Evolutionary conservation across 2,888 invertebrate genomes (phyloP), one percentile per base, ranked within the genome.

Genomic region (Amphipoea lucens): DNA sequence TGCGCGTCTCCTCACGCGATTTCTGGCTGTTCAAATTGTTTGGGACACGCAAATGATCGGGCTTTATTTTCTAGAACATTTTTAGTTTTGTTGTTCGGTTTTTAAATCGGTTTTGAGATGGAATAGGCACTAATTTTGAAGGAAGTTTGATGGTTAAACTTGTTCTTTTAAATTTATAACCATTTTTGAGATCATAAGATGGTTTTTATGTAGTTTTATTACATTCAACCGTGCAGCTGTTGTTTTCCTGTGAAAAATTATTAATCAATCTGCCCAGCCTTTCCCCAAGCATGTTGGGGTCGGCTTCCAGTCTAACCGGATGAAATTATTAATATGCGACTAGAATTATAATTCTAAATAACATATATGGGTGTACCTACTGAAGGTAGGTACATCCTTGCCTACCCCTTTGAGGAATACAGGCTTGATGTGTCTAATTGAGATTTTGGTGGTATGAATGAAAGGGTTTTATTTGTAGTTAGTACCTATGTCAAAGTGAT

Each of bases 1-100:
- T 87, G 90, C 82, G 90, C 85, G 88, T 93, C 93, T 92, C 94
- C 92, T 90, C 96, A 96, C 96, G 96, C 96, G 94, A 96, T 93
- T 95, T 91, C 90, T 87, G 93, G 86, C 88, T 90, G 91, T 84
- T 93, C 85, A 95, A 96, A 95, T 96, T 92, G 93, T 93, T 94
- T 86, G 88, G 83, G 83, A 90, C 96, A 96, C 96, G 96, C 96
- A 95, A 93, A 92, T 90, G 89, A 92, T 91, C 87, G 88, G 88
- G 86, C 89, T 91, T 86, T 82, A 88, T 89, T 85, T 87, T 88
- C 75, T 84, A 85, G 68, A 83, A 86, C 70, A 71, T 68, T 87
- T 85, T 84, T 82, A 73, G 74, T 68, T 78, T 86, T 82, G 87
- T 78, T 84, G 80, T 67, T 81, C 42, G 12, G 60, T 69, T 79